Percentiles rank a stretch among this genome's conserved stretches.
These are phyloP conservation scores for Drosophila serrata DNA, from an alignment of 1,140 invertebrate species.

Conservation along the genomic window DNA sequence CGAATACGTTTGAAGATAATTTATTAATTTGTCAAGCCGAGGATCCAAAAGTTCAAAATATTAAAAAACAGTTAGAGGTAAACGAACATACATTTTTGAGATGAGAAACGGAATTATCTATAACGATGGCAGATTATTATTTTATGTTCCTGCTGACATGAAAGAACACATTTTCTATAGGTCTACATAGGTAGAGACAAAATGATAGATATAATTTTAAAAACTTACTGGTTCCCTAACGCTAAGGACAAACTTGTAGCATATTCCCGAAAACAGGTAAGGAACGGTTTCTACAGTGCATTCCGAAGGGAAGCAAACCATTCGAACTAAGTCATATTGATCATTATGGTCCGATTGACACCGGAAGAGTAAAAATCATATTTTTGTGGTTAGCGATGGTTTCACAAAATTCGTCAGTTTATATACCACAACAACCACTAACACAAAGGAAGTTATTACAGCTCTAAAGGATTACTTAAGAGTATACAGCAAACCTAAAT, in stretches of 20 bases:
- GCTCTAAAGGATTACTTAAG: constrained; percentile 1
- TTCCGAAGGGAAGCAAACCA: not conserved
- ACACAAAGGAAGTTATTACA: not conserved
- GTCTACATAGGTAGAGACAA: not conserved
- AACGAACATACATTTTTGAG: too few relatives aligned
- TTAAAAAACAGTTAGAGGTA: too few relatives aligned
- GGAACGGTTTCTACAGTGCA: not conserved
- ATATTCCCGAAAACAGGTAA: not conserved
- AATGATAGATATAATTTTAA: not conserved
- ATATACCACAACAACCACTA: not conserved
- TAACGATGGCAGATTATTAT: too few relatives aligned
- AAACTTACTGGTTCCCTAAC: not conserved
- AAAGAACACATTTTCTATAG: too few relatives aligned
- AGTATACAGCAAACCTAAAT: constrained; percentile 8
- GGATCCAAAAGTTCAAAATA: too few relatives aligned
- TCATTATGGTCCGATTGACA: too few relatives aligned
- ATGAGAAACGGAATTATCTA: too few relatives aligned
- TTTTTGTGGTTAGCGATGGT: not conserved
- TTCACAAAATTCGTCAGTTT: not conserved
- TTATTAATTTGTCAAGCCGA: too few relatives aligned
- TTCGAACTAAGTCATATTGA: too few relatives aligned
- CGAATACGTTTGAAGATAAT: too few relatives aligned
- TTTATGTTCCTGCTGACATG: too few relatives aligned
- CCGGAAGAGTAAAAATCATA: too few relatives aligned
- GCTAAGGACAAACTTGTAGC: not conserved